Conservation (phyloP, 2,113 vertebrate species). For the Hippocampus comes region DNA sequence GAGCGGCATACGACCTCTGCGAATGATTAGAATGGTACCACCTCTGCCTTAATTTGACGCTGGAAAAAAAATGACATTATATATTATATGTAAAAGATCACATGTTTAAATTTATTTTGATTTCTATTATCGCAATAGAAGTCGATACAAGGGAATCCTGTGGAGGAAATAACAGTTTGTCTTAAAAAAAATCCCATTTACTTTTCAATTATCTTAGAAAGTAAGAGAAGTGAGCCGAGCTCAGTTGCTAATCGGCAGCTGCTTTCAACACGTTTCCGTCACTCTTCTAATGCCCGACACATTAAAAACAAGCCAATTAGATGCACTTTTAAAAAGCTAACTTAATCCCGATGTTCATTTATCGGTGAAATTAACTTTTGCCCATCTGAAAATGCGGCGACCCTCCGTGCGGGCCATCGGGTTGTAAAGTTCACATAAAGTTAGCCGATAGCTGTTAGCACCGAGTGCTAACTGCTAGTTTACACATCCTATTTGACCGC, state of each 20-base stretch:
- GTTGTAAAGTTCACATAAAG: constrained; percentile 54
- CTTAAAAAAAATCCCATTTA: neutral
- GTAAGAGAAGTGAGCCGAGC: constrained; percentile 29
- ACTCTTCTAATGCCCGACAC: neutral
- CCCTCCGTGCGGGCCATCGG: constrained; percentile 14
- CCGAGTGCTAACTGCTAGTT: constrained; percentile 32
- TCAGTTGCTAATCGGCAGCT: constrained; percentile 1
- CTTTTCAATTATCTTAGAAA: neutral
- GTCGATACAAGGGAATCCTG: neutral
- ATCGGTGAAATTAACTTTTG: neutral
- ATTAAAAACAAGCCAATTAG: neutral
- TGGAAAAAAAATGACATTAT: neutral
- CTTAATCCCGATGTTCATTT: too few relatives aligned
- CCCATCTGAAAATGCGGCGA: neutral
- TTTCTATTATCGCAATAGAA: neutral
- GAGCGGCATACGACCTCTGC: too few relatives aligned
- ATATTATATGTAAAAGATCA: too few relatives aligned
- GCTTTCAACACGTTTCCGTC: constrained; percentile 6
- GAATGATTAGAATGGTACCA: too few relatives aligned
- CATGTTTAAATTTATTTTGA: too few relatives aligned
- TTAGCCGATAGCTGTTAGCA: constrained; percentile 54
- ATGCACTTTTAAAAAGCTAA: neutral
- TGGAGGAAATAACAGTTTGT: too few relatives aligned
- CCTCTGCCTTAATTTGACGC: too few relatives aligned
- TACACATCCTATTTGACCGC: constrained; percentile 30